Evolutionary conservation across 2,113 vertebrate genomes (phyloP), one percentile per base, ranked within the genome.

Genomic region (Actenoides hombroni): DNA sequence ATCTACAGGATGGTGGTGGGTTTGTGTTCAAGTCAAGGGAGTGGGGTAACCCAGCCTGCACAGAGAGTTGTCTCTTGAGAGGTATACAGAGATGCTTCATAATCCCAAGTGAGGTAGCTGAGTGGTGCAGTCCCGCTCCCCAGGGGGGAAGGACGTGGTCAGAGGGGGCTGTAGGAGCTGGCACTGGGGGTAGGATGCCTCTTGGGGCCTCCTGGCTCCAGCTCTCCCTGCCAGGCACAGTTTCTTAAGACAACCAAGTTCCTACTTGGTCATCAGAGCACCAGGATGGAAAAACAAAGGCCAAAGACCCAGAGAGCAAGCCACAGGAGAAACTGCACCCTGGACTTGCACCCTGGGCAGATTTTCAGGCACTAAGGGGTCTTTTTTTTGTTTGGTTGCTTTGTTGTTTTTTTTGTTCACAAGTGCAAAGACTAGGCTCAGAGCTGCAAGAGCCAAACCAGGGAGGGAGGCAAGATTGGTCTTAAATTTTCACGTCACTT

Each of bases 61-160:
- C 49, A 60, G 68, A 76, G 73, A 54, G 71, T 7, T 21, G 39
- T 16, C 49, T 90, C 94, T 69, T 42, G n/a, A 51, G 88, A 90
- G 76, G 44, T 67, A n/a, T 6, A 39, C 49, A 44, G 73, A 90
- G 81, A 49, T 71, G 59, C 25, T 84, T 68, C 19, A 20, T 16
- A 53, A 65, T 35, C 87, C 94, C 93, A 25, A 51, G n/a, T 80
- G 95, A 95, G 96, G 96, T 96, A 96, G 96, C 83, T 69, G 60
- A 64, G 83, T 3, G 19, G 46, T 3, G 0, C 4, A 6, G 61
- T 57, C 64, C 51, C 4, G 8, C 24, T 69, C 28, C 77, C 54
- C 15, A 6, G 5, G 1, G 2, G 61, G 85, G 71, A 16, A 33
- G 48, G 44, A 71, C 10, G 3, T 4, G 49, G 35, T 51, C 31